Evolutionary conservation across 2,888 invertebrate genomes (phyloP).

Genomic region (Cinara cedri): DNA sequence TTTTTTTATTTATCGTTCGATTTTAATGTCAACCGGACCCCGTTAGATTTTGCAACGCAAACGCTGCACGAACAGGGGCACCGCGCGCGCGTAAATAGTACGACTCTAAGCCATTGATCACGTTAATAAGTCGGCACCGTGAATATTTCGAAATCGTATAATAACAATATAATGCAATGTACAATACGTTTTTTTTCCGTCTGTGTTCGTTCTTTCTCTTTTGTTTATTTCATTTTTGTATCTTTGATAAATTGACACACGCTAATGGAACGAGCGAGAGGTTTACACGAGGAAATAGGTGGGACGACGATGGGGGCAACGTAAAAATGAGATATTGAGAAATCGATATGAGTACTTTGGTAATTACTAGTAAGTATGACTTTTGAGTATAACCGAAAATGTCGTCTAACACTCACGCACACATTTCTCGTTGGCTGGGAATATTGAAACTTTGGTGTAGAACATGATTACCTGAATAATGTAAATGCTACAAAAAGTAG

Average conservation of each 20-base stretch:
- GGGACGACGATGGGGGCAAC: too few relatives aligned
- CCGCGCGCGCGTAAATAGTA: background rate
- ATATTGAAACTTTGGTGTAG: too few relatives aligned
- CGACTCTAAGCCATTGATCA: slow-evolving; percentile 34
- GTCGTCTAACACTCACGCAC: too few relatives aligned
- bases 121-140: slow-evolving; percentile 19
- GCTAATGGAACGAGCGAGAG: background rate
- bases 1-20: slow-evolving; percentile 37
- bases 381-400: too few relatives aligned
- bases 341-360: too few relatives aligned
- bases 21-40: slow-evolving; percentile 41
- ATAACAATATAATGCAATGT: background rate
- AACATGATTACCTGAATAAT: too few relatives aligned
- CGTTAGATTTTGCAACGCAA: slow-evolving; percentile 36
- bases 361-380: too few relatives aligned
- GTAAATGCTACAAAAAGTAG: too few relatives aligned
- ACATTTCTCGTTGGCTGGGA: too few relatives aligned
- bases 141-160: slow-evolving; percentile 36
- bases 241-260: slow-evolving; percentile 19
- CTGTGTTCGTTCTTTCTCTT: slow-evolving; percentile 27
- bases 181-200: slow-evolving; percentile 3
- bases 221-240: background rate
- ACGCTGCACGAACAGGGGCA: background rate
- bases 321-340: too few relatives aligned
- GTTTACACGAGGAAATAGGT: background rate